Conservation (phyloP, 1,140 invertebrate species). For the Sarcophaga peregrina region DNA sequence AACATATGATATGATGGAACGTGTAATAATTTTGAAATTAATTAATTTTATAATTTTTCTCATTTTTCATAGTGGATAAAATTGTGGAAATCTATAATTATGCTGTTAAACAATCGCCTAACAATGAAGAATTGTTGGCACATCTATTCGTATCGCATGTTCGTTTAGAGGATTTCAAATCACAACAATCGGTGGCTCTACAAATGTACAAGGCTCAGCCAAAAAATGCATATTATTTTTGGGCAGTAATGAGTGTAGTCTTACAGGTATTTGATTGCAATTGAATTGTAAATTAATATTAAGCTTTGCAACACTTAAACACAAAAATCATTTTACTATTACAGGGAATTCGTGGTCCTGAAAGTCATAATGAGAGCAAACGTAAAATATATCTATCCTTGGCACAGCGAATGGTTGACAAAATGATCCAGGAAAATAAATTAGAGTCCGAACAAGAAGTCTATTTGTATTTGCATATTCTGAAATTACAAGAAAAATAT, state of each 20-base stretch:
- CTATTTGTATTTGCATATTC: conserved; percentile 89
- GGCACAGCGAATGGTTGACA: conserved; percentile 88
- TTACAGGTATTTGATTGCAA: conserved; percentile 77
- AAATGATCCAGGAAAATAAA: conserved; percentile 88
- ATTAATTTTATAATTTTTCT: conserved; percentile 3
- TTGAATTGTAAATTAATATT: background rate
- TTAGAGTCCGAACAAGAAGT: conserved; percentile 94
- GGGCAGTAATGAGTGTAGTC: conserved; percentile 95
- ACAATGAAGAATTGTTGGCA: conserved; percentile 91
- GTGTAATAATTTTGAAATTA: conserved; percentile 10
- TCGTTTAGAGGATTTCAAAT: conserved; percentile 87
- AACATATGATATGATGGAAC: background rate
- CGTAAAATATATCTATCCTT: conserved; percentile 79
- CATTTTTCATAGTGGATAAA: conserved; percentile 78
- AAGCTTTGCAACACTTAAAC: background rate
- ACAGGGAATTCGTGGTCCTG: conserved; percentile 66
- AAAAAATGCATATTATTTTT: conserved; percentile 98
- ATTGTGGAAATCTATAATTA: conserved; percentile 91
- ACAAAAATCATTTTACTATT: conserved; percentile 24
- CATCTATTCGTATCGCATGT: conserved; percentile 97
- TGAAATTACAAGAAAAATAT: conserved; percentile 86
- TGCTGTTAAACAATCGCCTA: conserved; percentile 85
- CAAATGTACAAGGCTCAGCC: conserved; percentile 88
- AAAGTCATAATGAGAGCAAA: conserved; percentile 69
- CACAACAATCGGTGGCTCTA: conserved; percentile 91